A percentile compares a stretch with the other conserved stretches of the same genome.
Evolutionary conservation across 2,888 invertebrate genomes (phyloP).

Genomic region (Aromia moschata): DNA sequence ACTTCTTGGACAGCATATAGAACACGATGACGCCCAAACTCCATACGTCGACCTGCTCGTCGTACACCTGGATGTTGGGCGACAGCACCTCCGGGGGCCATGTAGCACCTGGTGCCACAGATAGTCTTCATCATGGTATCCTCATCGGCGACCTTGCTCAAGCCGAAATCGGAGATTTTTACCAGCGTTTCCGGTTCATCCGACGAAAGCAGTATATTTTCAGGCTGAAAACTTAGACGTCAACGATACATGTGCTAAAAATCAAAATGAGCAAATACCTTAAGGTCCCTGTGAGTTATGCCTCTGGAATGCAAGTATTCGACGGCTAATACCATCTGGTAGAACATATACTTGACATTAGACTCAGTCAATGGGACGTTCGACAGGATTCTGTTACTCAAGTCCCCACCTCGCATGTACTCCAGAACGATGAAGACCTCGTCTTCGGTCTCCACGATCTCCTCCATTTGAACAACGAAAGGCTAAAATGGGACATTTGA

Average conservation of each 20-base stretch:
- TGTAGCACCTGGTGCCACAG: constrained; percentile 90
- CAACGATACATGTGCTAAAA: neutral
- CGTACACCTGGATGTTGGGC: constrained; percentile 66
- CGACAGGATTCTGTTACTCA: constrained; percentile 76
- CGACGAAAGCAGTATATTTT: constrained; percentile 75
- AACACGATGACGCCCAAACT: constrained; percentile 89
- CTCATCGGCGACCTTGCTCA: constrained; percentile 85
- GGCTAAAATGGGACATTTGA: constrained; percentile 68
- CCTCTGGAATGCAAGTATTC: constrained; percentile 83
- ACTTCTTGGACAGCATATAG: constrained; percentile 54
- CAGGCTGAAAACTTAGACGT: constrained; percentile 67
- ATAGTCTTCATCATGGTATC: constrained; percentile 85
- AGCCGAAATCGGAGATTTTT: constrained; percentile 89
- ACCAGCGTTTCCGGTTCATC: constrained; percentile 71
- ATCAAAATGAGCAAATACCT: constrained; percentile 63
- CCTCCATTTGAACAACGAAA: constrained; percentile 82
- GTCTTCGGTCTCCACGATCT: constrained; percentile 78
- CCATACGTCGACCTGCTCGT: constrained; percentile 88
- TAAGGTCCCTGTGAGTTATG: constrained; percentile 80
- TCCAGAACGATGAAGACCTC: constrained; percentile 87
- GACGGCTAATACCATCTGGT: constrained; percentile 86
- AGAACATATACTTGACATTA: constrained; percentile 79
- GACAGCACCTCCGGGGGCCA: constrained; percentile 90
- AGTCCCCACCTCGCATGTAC: constrained; percentile 88
- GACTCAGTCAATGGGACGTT: constrained; percentile 71